phyloP scores from a whole-genome alignment of 2,797 vertebrate species.

The Podarcis lilfordi region DNA sequence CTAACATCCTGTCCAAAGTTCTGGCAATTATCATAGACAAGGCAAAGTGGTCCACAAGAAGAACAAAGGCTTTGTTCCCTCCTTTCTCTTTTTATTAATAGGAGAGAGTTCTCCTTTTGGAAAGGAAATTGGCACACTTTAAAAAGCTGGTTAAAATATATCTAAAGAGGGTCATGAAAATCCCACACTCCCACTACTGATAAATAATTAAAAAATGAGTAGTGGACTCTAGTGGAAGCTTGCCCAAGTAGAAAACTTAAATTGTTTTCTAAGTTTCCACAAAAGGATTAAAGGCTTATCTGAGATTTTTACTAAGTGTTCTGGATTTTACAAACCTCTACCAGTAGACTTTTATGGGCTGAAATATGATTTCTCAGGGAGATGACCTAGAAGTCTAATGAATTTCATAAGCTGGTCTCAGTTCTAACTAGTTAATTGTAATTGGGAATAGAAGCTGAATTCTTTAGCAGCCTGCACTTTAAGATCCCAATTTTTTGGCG shows the following conservation, averaged over 20 bases:
- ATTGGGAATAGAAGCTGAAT: neutral
- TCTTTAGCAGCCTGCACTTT: neutral
- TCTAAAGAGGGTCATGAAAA: constrained; percentile 62
- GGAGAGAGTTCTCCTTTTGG: constrained; percentile 44
- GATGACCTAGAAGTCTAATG: constrained; percentile 18
- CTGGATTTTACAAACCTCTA: constrained; percentile 40
- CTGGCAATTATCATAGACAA: constrained; percentile 21
- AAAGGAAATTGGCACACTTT: constrained; percentile 64
- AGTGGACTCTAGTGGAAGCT: neutral
- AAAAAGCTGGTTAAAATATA: constrained; percentile 52
- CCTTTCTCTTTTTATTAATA: constrained; percentile 40
- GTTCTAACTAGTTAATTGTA: neutral
- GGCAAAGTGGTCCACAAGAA: neutral
- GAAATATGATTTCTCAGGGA: constrained; percentile 15
- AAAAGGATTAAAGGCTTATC: constrained; percentile 35
- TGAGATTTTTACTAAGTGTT: constrained; percentile 44
- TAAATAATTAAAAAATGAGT: constrained; percentile 32
- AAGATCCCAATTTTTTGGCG: neutral
- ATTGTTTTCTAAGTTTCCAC: constrained; percentile 46
- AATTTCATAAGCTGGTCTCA: constrained; percentile 6
- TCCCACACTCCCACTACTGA: constrained; percentile 52
- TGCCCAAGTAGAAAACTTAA: constrained; percentile 49
- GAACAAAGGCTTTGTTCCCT: constrained; percentile 27
- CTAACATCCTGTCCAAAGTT: constrained; percentile 42
- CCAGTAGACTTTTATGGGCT: constrained; percentile 28